Evolutionary conservation across 2,113 vertebrate genomes (phyloP), one percentile per base, ranked within the genome.

Genomic region (Sylvilagus bachmani): DNA sequence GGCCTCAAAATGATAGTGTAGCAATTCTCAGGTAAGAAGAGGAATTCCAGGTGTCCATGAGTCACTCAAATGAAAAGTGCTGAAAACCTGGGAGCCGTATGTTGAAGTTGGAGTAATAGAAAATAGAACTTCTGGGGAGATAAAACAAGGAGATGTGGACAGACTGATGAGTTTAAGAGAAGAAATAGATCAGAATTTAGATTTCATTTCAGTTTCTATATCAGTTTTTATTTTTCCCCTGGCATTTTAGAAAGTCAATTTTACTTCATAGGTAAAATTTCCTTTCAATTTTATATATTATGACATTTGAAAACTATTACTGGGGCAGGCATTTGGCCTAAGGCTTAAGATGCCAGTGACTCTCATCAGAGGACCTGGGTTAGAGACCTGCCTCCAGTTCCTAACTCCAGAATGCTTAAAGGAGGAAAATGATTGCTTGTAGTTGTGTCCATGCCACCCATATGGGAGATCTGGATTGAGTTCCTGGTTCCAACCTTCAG

Each of bases 121-220:
- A 82, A 79, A 73, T 29, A 31, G 49, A 88, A 21, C 0, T 33
- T 9, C 24, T 19, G 2, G 10, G 61, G 64, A n/a, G 14, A 66
- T 36, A 53, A 94, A 75, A 61, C 16, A 38, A 44, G 44, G 74
- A 12, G 7, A 64, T 58, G 11, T 38, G 51, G 33, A 10, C 14
- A 55, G 4, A 38, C 13, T 82, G 13, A 22, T 31, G 31, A 73
- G 24, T 38, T 1, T 31, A 89, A 58, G n/a, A 75, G 91, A 86
- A 33, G 74, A 92, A 62, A 66, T 12, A 33, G 19, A 36, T 64
- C 62, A 86, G 19, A 66, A 61, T 44, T 44, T 44, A 44, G 6
- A 44, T 44, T n/a, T 67, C n/a, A 84, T 93, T 89, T 67, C 44
- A 31, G 51, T 36, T 64, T 92, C 81, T 55, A 77, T 36, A 61